Evolutionary conservation across 2,113 vertebrate genomes (phyloP).

Genomic region (Rallus limicola): DNA sequence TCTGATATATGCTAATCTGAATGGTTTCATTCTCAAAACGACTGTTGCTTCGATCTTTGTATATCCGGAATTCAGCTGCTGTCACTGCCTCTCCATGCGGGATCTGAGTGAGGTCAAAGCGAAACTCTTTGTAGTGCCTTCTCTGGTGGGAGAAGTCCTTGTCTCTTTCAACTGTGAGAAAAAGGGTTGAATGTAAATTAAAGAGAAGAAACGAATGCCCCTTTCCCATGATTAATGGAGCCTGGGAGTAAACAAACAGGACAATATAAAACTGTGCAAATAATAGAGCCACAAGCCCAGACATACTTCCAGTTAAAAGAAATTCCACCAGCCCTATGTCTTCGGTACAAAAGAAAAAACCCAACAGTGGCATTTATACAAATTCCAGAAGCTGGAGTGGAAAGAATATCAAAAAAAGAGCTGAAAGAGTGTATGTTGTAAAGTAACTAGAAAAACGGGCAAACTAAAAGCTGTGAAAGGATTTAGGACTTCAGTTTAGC

Average conservation of each 20-base stretch:
- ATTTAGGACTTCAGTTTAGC: conserved; percentile 28
- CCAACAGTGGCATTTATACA: conserved; percentile 52
- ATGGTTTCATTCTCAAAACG: conserved; percentile 93
- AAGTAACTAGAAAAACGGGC: conserved; percentile 55
- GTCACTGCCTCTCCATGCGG: conserved; percentile 95
- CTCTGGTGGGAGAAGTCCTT: conserved; percentile 97
- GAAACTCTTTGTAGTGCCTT: conserved; percentile 97
- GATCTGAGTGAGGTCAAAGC: conserved; percentile 98
- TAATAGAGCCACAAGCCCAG: conserved; percentile 67
- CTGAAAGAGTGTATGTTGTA: conserved; percentile 23
- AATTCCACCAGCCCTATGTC: conserved; percentile 66
- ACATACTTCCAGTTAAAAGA: conserved; percentile 72
- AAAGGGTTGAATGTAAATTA: conserved; percentile 27
- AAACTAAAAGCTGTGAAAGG: conserved; percentile 40
- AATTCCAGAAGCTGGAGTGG: conserved; percentile 68
- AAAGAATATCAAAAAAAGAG: conserved; percentile 58
- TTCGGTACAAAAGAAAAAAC: conserved; percentile 67
- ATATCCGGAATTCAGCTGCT: conserved; percentile 95
- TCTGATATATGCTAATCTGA: conserved; percentile 94
- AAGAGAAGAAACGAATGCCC: conserved; percentile 22
- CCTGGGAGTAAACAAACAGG: conserved; percentile 68
- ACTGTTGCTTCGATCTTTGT: conserved; percentile 90
- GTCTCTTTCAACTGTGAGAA: conserved; percentile 91
- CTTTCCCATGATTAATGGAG: conserved; percentile 48
- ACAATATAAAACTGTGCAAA: conserved; percentile 67